Evolutionary conservation across 2,888 invertebrate species (phyloP).

Genomic region (Limulus polyphemus): DNA sequence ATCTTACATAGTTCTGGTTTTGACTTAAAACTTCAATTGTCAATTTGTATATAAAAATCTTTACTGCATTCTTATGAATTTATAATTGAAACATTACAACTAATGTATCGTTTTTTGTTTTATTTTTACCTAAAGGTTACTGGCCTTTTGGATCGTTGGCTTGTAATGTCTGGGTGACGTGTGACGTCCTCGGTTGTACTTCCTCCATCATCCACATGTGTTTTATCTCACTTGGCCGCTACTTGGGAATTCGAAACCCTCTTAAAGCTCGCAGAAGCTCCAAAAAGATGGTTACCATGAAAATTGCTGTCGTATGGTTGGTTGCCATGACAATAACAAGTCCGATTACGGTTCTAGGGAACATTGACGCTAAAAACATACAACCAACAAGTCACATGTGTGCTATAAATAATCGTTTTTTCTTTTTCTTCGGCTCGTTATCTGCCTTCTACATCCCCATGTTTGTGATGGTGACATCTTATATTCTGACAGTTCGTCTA

Average conservation of each 20-base stretch:
- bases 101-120: not conserved
- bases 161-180: constrained; percentile 66
- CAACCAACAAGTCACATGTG: constrained; percentile 33
- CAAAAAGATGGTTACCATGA: constrained; percentile 52
- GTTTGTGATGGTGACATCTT: constrained; percentile 88
- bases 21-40: too few relatives aligned
- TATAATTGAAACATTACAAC: too few relatives aligned
- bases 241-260: constrained; percentile 42
- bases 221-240: constrained; percentile 44
- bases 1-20: too few relatives aligned
- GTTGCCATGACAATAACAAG: constrained; percentile 82
- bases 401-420: constrained; percentile 37
- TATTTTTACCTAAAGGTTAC: constrained; percentile 50
- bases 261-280: constrained; percentile 35
- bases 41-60: too few relatives aligned
- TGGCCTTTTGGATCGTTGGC: constrained; percentile 58
- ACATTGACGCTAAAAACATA: constrained; percentile 41
- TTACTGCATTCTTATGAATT: too few relatives aligned
- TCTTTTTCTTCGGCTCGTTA: constrained; percentile 75
- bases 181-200: constrained; percentile 47
- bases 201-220: constrained; percentile 46
- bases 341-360: constrained; percentile 50
- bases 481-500: constrained; percentile 75
- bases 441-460: constrained; percentile 93
- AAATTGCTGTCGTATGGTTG: constrained; percentile 88